Evolutionary conservation across 2,797 vertebrate species (phyloP), one percentile per base, ranked within the genome.

Genomic region (Channa striata): DNA sequence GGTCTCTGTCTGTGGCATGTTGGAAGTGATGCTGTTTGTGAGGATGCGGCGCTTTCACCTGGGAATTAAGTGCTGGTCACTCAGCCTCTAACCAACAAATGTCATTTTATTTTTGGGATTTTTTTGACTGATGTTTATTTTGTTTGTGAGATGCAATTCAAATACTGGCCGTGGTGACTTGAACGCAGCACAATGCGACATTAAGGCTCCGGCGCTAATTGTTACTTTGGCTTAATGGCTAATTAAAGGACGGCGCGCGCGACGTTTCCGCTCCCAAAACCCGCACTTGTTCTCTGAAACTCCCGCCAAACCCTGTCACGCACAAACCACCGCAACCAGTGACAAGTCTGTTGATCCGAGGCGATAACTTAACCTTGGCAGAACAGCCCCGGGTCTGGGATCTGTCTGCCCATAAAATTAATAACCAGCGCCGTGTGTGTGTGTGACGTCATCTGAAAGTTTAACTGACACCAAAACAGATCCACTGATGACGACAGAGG

Each of bases 351-450:
- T 92, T 90, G 90, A 90, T 76, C 83, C 11, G 67, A 53, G 69
- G 87, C 64, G 25, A 30, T 66, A 80, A 92, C 30, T 91, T 91
- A 89, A 92, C 91, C 90, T 92, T 90, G 88, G 90, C 81, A 75
- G 53, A 68, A 77, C 60, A 16, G 16, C 39, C 60, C 48, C 23
- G 36, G 33, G 39, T 73, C 73, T 82, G 66, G 36, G 37, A 21
- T 43, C 37, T 39, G 40, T 66, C 67, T 62, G 19, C 17, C 48
- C 36, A 12, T 11, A 7, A 64, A 59, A 72, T 25, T 0, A 42
- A 43, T 8, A 17, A 2, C 14, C 44, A 12, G 8, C 25, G 56
- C 48, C 12, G 1, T 42, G 39, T 30, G n/a, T 57, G 36, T 51
- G 25, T 43, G 30, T 57, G 16, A 19, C 30, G 11, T 44, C 9